Base-by-base conservation (phyloP, 2,113 vertebrate species). In the Macrotus californicus region DNA sequence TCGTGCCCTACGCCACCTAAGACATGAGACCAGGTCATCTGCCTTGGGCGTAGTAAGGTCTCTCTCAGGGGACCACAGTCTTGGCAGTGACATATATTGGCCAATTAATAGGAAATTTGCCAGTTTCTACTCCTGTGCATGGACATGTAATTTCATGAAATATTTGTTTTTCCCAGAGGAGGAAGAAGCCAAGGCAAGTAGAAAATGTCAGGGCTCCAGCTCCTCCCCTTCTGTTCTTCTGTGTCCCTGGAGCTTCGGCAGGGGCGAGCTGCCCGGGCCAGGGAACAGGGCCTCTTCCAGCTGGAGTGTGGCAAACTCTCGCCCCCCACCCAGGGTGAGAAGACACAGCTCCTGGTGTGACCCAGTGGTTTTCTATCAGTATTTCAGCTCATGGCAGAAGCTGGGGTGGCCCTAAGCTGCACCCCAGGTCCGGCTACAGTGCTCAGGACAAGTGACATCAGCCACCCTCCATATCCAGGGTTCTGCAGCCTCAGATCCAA, bases 11-110 rank as follows among this genome's bases (percentile, higher is more conserved):
- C 24, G 22, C 15, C 12, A 2, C 22, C 12, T 12, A 16, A 34
- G 7, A 16, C 0, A 0, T 1, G 36, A 15, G 22, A 87, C 1
- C 12, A 24, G 5, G 1, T 14, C 19, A 2, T 59, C 50, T 6
- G 15, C 36, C 43, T 69, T 59, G 24, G 50, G 31, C 13, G 5
- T 15, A 16, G 14, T 31, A 77, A 72, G 75, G 61, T 91, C 93
- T 54, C 24, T 48, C 6, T 11, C 43, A 29, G 54, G 81, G 59
- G 52, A 82, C 41, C 66, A 43, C 41, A 39, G 18, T 29, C 79
- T 48, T 48, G 81, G 19, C 61, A 24, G 29, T 41, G 16, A 82
- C 76, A 31, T n/a, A 15, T 0, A 12, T 21, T 10, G 41, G n/a
- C 34, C 31, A 22, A n/a, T 50, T n/a, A 41, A 41, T 0, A 76